Base-by-base conservation (phyloP, 2,113 vertebrate genomes). In the Heterotilapia buettikoferi region DNA sequence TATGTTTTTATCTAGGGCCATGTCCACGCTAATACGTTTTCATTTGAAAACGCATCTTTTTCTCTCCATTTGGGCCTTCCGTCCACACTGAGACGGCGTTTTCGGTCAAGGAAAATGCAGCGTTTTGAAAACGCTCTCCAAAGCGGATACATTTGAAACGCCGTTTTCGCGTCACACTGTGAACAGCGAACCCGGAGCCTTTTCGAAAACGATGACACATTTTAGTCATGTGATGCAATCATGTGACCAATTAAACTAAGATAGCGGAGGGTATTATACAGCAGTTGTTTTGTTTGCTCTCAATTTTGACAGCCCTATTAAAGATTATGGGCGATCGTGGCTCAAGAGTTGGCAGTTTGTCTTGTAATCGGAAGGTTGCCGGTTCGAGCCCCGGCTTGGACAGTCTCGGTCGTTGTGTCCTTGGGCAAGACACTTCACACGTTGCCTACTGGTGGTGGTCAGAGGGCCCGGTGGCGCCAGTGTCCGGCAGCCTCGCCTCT, bases 61-160 rank as follows among this genome's bases (percentile, higher is more conserved):
- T 61, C 57, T 61, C 57, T 61, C 57, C 8, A 9, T 52, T 52
- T 2, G 18, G 50, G 8, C 50, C 26, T 18, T 59, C 18, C 0
- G 14, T 59, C 57, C 57, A 59, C 14, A 59, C 6, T 31, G 57
- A 59, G 56, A 29, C 1, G 3, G 24, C 12, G 3, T 59, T 59
- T 59, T 59, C 7, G 7, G 56, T 59, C 56, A 31, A 59, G 26
- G 56, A 59, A 31, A 59, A 57, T 4, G 7, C 24, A 29, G 24
- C 0, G 29, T 59, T 29, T 59, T 59, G 24, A 59, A 29, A 59
- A 59, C 2, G 14, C 14, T 9, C 14, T 59, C 57, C 26, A 31
- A 59, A 59, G 26, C 5, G 0, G 57, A 31, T 59, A 59, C 57
- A 31, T 59, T 59, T 59, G 57, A 0, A 31, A 59, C 0, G 0